Base-by-base conservation (phyloP, 2,113 vertebrate species). In the Tachysurus vachellii region DNA sequence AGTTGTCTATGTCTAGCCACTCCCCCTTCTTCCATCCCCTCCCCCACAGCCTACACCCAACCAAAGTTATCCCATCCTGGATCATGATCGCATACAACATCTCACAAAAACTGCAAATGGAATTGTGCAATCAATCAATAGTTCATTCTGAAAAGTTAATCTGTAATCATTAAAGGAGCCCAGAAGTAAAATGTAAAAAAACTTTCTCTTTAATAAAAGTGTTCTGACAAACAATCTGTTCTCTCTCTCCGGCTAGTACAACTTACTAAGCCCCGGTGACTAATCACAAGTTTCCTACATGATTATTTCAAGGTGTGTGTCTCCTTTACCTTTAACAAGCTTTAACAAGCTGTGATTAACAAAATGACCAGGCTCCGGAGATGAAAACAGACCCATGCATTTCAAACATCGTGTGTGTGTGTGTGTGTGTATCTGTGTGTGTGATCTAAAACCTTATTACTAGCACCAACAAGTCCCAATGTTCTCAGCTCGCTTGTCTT, bases 301-400 rank as follows among this genome's bases (percentile, higher is more conserved):
- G 56, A 90, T 89, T 85, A 87, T 85, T 89, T 89, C 83, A 89
- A 89, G 79, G 89, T 87, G 80, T 87, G 73, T 50, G 62, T 76
- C 31, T 87, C 85, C 56, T 87, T 62, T 76, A 86, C 47, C 56
- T 42, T 31, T 75, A 66, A 73, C 59, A 50, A 86, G 56, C 56
- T 42, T 31, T 75, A 66, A 73, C 59, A 50, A 86, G 56, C 85
- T 62, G 47, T 62, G 62, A 86, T 86, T 86, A 90, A 56, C 64
- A 53, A 83, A 83, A 87, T 85, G 73, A 84, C 89, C 80, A 16
- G 36, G 28, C 80, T 70, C 50, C 28, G 54, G 75, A 88, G 75
- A 85, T 87, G 77, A 84, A 89, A 80, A 59, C 75, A 8, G 56
- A 31, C 6, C 19, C 79, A 36, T 75, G 56, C 47, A 7, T 1